Evolutionary conservation across 2,113 vertebrate genomes (phyloP).

Genomic region (Forbesichthys agassizii): DNA sequence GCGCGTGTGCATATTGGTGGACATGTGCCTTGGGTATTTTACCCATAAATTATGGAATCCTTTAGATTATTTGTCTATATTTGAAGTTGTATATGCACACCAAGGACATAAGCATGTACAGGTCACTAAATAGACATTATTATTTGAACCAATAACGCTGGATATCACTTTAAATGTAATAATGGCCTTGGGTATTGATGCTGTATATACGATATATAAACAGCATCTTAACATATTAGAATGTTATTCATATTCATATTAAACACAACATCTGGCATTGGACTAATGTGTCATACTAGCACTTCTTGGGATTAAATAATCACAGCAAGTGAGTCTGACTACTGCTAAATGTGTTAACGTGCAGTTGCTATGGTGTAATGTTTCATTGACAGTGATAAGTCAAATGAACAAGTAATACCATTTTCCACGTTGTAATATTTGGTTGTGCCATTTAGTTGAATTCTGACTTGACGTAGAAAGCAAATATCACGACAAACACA

Average conservation of each 20-base stretch:
- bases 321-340: neutral
- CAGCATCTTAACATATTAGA: too few relatives aligned
- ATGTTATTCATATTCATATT: neutral
- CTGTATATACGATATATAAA: too few relatives aligned
- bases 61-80: too few relatives aligned
- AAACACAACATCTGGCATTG: neutral
- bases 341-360: constrained; percentile 31
- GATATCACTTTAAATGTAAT: too few relatives aligned
- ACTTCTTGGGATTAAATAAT: neutral
- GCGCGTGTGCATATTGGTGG: neutral
- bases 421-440: neutral
- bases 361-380: neutral
- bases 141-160: too few relatives aligned
- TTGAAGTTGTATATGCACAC: too few relatives aligned
- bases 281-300: neutral
- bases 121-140: too few relatives aligned
- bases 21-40: too few relatives aligned
- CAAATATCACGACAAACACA: too few relatives aligned
- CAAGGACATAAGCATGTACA: too few relatives aligned
- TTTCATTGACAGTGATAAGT: constrained; percentile 7
- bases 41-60: too few relatives aligned
- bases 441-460: neutral
- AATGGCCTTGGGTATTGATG: too few relatives aligned
- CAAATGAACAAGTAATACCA: neutral
- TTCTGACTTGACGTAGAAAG: neutral